These are phyloP conservation scores for Rafetus swinhoei DNA, from an alignment of 2,113 vertebrate species.

Conservation along the genomic window DNA sequence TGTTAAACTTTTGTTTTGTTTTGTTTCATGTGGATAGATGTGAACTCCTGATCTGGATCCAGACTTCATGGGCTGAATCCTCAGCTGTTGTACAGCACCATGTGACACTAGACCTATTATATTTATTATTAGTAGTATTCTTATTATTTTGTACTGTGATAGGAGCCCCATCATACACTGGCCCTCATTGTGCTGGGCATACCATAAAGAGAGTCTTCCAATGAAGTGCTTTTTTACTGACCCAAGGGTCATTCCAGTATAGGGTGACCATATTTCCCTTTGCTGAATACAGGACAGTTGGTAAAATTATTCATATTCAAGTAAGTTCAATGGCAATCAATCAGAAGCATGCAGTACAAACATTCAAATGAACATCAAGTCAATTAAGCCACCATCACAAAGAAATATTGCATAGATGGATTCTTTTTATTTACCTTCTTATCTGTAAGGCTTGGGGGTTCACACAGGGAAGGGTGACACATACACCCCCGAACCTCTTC, in stretches of 20 bases:
- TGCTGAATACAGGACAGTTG: too few species aligned
- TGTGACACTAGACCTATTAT: not conserved
- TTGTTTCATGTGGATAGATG: not conserved
- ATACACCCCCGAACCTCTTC: too few species aligned
- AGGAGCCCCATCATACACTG: not conserved
- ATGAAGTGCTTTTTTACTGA: not conserved
- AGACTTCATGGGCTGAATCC: not conserved
- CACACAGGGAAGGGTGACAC: too few species aligned
- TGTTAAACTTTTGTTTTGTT: not conserved
- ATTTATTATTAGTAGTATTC: not conserved
- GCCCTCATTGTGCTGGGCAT: not conserved
- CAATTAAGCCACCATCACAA: too few species aligned
- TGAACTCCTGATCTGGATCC: not conserved
- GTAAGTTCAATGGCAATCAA: too few species aligned
- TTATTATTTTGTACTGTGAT: not conserved
- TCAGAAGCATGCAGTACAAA: too few species aligned
- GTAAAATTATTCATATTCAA: too few species aligned
- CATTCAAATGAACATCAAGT: too few species aligned
- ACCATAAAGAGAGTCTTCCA: not conserved
- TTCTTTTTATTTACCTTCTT: too few species aligned
- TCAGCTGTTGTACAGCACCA: not conserved
- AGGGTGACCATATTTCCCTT: too few species aligned
- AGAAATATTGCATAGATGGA: too few species aligned
- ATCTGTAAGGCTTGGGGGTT: too few species aligned
- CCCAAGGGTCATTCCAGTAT: not conserved